Evolutionary conservation across 1,140 invertebrate species (phyloP), one percentile per base, ranked within the genome.

Genomic region (Drosophila pruinosa): DNA sequence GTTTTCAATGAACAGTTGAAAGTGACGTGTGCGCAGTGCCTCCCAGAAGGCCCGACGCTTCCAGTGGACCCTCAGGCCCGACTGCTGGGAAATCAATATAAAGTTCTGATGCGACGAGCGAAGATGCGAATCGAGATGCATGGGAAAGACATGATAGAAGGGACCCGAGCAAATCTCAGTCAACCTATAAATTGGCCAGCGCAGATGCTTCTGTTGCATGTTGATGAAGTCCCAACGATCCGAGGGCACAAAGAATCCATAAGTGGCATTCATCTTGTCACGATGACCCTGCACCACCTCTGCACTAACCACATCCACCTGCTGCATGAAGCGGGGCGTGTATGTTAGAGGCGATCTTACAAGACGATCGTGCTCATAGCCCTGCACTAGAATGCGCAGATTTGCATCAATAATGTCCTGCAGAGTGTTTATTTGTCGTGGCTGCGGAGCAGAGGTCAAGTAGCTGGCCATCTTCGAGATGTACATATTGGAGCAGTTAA

Each of bases 401-500:
- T 90, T 59, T 5, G 67, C 71, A 4, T 72, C 50, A 6, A 90
- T 73, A 2, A 90, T 62, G n/a, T 90, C 89, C 41, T 88, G 28
- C 10, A 81, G 36, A 0, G 76, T 78, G 24, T 85, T 72, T 0
- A 90, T 6, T 43, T 90, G 89, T 0, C 31, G 47, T 2, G 47
- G 59, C 0, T 58, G 36, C 3, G 78, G 86, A 4, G 89, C 48
- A 0, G 78, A 61, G 6, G 85, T 88, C 3, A 90, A 56, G 31
- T 75, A 90, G 56, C 89, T 90, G 21, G 89, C 52, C 81, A 90
- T 83, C 19, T 89, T 81, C 2, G 83, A 76, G 10, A 70, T 75
- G 39, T 90, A 90, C 81, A 90, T 62, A n/a, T 82, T 90, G 19
- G 89, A 86, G 2, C 63, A 69, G 10, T 82, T 56, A 0, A 90